Conservation (phyloP, 2,797 vertebrate species). For the Sebastes diploproa region DNA sequence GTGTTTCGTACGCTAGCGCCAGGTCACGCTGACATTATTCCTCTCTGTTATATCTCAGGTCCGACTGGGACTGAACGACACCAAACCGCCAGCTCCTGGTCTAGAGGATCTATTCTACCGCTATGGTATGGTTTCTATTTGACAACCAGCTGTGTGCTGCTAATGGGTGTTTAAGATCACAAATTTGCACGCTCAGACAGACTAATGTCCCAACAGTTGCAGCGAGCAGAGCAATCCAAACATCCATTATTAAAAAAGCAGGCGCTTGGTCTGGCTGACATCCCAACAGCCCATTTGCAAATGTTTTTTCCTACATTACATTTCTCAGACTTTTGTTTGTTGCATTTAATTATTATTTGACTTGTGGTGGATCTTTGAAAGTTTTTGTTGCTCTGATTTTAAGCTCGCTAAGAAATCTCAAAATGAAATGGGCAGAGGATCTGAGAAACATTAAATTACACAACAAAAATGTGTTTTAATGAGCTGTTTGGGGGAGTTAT, state of each 20-base stretch:
- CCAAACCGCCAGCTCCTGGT: constrained; percentile 77
- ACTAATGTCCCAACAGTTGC: constrained; percentile 41
- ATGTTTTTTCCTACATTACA: constrained; percentile 52
- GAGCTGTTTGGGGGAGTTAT: constrained; percentile 1
- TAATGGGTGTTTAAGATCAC: constrained; percentile 54
- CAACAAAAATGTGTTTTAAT: background rate
- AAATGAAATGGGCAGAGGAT: constrained; percentile 29
- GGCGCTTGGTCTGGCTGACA: constrained; percentile 38
- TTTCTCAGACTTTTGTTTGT: constrained; percentile 62
- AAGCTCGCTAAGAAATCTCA: constrained; percentile 24
- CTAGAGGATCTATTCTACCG: constrained; percentile 84
- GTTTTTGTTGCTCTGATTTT: constrained; percentile 36
- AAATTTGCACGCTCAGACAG: constrained; percentile 54
- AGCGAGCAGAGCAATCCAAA: constrained; percentile 36
- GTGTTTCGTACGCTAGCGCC: constrained; percentile 1
- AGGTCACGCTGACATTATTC: constrained; percentile 30
- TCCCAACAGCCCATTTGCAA: constrained; percentile 44
- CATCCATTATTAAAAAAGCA: constrained; percentile 59
- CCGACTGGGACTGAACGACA: constrained; percentile 77
- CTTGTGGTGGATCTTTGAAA: background rate
- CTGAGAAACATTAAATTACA: constrained; percentile 17
- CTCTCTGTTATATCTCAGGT: constrained; percentile 74
- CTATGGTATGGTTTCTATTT: constrained; percentile 66
- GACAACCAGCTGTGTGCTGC: constrained; percentile 41
- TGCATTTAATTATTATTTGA: constrained; percentile 44